These are phyloP conservation scores for Ptychoptera contaminata DNA, from an alignment of 2,888 invertebrate genomes.

Conservation along the genomic window DNA sequence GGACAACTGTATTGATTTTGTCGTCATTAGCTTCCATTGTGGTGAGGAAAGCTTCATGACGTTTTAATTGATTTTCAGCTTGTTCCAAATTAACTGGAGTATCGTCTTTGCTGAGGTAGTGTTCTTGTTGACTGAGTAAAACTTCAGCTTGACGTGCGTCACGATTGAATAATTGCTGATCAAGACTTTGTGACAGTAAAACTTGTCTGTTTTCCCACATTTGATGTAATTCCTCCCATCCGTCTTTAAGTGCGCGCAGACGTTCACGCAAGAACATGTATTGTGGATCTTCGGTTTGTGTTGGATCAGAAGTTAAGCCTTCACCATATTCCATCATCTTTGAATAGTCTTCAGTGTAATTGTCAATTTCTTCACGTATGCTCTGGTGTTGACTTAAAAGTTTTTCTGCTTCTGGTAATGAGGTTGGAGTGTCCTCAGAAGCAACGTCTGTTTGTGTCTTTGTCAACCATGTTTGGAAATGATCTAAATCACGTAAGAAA, in stretches of 20 bases:
- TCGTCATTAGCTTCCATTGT: conserved; percentile 99
- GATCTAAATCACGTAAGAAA: conserved; percentile 95
- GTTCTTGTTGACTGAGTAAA: conserved; percentile 93
- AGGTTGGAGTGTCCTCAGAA: conserved; percentile 87
- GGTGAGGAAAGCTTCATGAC: conserved; percentile 96
- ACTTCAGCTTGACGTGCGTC: conserved; percentile 98
- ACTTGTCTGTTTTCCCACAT: conserved; percentile 99
- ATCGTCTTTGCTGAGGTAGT: conserved; percentile 92
- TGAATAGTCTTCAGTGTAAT: conserved; percentile 94
- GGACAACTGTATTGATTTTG: conserved; percentile 91
- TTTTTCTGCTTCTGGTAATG: conserved; percentile 91
- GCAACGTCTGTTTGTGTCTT: conserved; percentile 99
- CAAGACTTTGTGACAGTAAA: conserved; percentile 83
- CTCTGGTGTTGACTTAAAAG: conserved; percentile 94
- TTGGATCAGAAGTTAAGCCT: conserved; percentile 73
- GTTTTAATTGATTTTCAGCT: conserved; percentile 92
- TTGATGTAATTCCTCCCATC: conserved; percentile 97
- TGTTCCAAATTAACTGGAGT: conserved; percentile 90
- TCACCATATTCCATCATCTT: conserved; percentile 99
- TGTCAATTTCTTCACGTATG: conserved; percentile 97
- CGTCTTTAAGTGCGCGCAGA: conserved; percentile 93
- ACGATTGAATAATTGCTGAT: conserved; percentile 86
- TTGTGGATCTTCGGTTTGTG: conserved; percentile 90
- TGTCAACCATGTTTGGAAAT: conserved; percentile 98
- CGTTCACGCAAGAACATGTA: conserved; percentile 99